phyloP scores from a whole-genome alignment of 1,140 invertebrate species.

The Stenopsyche tienmushanensis region DNA sequence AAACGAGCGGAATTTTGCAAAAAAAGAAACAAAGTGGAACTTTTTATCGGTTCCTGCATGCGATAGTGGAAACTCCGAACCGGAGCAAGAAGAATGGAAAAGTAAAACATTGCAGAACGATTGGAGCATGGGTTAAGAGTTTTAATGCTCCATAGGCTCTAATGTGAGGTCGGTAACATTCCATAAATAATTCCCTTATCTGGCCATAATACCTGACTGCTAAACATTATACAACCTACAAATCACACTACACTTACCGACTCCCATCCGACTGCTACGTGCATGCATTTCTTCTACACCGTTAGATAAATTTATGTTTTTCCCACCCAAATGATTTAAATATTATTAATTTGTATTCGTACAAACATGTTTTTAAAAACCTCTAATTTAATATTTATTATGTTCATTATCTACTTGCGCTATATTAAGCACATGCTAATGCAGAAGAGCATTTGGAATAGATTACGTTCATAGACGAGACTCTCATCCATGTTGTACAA shows the following conservation, averaged over 20 bases:
- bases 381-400: no score
- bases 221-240: slow-evolving; percentile 28
- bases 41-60: slow-evolving; percentile 29
- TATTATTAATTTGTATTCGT: no score
- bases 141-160: background rate
- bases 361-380: no score
- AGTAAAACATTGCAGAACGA: background rate
- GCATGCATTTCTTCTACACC: slow-evolving; percentile 12
- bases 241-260: slow-evolving; percentile 21
- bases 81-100: slow-evolving; percentile 15
- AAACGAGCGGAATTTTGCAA: slow-evolving; percentile 1
- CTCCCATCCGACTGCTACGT: slow-evolving; percentile 6
- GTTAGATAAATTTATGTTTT: no score
- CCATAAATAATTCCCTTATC: slow-evolving; percentile 32
- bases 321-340: no score
- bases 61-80: slow-evolving; percentile 1
- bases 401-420: no score
- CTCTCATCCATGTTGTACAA: no score
- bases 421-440: no score
- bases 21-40: background rate
- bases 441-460: no score
- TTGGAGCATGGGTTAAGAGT: background rate
- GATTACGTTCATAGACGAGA: no score
- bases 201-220: slow-evolving; percentile 26
- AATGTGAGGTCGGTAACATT: slow-evolving; percentile 22